Evolutionary conservation across 1,140 invertebrate species (phyloP).

Genomic region (Tribolium madens): DNA sequence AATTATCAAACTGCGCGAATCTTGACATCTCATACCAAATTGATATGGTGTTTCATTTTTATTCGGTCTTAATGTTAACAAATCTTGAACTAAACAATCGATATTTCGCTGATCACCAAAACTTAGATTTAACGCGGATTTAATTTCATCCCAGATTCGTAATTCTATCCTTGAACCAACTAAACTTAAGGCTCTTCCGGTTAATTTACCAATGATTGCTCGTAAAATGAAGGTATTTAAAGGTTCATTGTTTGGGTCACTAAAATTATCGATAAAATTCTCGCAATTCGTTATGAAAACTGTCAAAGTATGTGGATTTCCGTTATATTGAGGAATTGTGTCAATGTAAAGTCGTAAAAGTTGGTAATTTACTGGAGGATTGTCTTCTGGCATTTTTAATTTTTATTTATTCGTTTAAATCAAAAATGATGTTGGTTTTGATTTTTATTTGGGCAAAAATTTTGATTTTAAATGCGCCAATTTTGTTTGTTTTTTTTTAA

Average conservation of each 20-base stretch:
- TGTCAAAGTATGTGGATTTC: conserved; percentile 41
- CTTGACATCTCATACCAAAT: conserved; percentile 18
- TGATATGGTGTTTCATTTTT: conserved; percentile 38
- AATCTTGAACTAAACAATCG: conserved; percentile 38
- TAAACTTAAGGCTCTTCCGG: conserved; percentile 27
- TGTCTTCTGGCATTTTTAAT: not conserved
- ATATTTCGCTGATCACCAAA: conserved; percentile 47
- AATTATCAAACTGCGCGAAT: not conserved
- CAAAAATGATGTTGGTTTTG: not conserved
- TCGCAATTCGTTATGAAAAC: conserved; percentile 46
- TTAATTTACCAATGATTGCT: conserved; percentile 47
- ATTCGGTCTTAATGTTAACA: not conserved
- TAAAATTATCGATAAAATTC: conserved; percentile 25
- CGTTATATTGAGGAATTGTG: conserved; percentile 41
- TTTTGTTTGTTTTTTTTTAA: no score
- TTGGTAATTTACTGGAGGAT: conserved; percentile 36
- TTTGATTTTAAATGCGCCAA: no score
- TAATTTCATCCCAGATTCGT: conserved; percentile 27
- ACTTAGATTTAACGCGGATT: conserved; percentile 27
- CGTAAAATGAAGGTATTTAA: conserved; percentile 35
- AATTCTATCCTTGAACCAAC: conserved; percentile 42
- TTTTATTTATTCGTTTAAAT: no score
- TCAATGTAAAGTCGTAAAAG: conserved; percentile 41
- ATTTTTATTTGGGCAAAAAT: not conserved
- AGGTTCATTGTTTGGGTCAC: not conserved